phyloP scores from a whole-genome alignment of 2,888 invertebrate genomes.

The Parascotia fuliginaria region DNA sequence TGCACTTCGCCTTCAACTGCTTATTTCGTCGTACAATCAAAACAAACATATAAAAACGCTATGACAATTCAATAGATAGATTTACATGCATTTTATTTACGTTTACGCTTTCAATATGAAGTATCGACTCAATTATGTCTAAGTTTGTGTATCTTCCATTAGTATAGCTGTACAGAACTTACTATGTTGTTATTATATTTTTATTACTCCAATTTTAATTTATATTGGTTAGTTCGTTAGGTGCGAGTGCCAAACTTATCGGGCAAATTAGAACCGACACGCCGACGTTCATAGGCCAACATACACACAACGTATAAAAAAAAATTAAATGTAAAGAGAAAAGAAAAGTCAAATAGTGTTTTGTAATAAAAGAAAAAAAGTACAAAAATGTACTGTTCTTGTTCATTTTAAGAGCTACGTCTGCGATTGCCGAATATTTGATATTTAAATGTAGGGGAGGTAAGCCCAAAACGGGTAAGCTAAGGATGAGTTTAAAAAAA shows the following conservation, averaged over 20 bases:
- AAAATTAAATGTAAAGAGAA: too few species aligned
- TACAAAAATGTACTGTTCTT: too few species aligned
- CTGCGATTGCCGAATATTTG: too few species aligned
- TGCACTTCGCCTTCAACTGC: too few species aligned
- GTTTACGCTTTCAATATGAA: slow-evolving; percentile 41
- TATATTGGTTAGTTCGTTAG: slow-evolving; percentile 60
- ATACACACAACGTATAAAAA: background rate
- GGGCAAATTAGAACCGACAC: slow-evolving; percentile 33
- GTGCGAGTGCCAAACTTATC: slow-evolving; percentile 65
- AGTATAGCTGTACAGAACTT: slow-evolving; percentile 66
- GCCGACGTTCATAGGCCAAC: slow-evolving; percentile 25
- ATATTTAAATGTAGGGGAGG: slow-evolving; percentile 1
- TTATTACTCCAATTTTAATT: slow-evolving; percentile 49
- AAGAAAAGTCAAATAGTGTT: too few species aligned
- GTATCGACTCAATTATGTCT: slow-evolving; percentile 41
- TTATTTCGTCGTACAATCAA: slow-evolving; percentile 12
- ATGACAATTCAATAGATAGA: slow-evolving; percentile 26
- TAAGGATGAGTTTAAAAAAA: background rate
- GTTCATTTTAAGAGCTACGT: too few species aligned
- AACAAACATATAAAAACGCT: slow-evolving; percentile 8
- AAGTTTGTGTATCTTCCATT: slow-evolving; percentile 76
- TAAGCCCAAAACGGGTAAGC: slow-evolving; percentile 2
- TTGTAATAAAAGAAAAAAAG: too few species aligned
- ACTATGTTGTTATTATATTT: slow-evolving; percentile 60
- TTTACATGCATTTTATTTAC: slow-evolving; percentile 50